Evolutionary conservation across 2,888 invertebrate genomes (phyloP).

Genomic region (Tetragonisca angustula): DNA sequence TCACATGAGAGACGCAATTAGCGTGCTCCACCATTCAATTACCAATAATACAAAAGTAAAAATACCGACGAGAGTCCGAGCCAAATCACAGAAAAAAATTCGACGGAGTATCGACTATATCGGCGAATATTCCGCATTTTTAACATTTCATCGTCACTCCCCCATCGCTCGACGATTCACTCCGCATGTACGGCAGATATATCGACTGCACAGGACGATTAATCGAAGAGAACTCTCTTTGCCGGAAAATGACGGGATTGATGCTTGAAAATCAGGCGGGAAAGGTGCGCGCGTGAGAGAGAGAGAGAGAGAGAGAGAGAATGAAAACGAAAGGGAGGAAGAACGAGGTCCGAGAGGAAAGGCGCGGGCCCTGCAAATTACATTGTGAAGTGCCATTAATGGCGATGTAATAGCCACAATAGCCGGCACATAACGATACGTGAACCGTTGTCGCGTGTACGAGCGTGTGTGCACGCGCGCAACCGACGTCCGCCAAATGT

Average conservation of each 20-base stretch:
- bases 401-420: constrained; percentile 75
- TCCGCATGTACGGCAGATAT: background rate
- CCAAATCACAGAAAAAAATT: background rate
- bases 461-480: constrained; percentile 44
- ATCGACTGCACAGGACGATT: constrained; percentile 14
- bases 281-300: background rate
- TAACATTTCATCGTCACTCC: background rate
- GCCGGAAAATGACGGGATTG: constrained; percentile 15
- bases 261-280: constrained; percentile 32
- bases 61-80: background rate
- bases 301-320: constrained; percentile 4
- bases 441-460: constrained; percentile 49
- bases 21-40: too few species aligned
- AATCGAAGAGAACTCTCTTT: constrained; percentile 8
- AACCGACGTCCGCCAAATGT: constrained; percentile 79
- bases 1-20: too few species aligned
- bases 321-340: background rate
- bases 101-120: background rate
- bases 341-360: constrained; percentile 41
- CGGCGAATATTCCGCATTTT: background rate
- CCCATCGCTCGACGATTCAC: background rate
- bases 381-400: constrained; percentile 79
- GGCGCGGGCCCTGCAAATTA: constrained; percentile 70
- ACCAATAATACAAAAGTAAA: too few species aligned
- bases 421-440: constrained; percentile 61